Base-by-base conservation (phyloP, 1,140 invertebrate genomes). In the Diorhabda carinulata region DNA sequence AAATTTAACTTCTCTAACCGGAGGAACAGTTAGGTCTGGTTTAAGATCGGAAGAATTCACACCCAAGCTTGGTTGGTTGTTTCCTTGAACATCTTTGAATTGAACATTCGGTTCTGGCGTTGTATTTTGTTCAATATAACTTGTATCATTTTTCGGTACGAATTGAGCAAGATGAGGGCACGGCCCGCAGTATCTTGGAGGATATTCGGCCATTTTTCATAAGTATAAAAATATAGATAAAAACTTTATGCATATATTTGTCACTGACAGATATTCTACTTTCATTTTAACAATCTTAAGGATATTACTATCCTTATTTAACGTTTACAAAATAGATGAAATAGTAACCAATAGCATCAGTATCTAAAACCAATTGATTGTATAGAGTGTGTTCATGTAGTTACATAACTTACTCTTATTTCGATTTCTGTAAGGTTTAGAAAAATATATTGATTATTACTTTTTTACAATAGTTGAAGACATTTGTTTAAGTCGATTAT, bases 41-140 rank as follows among this genome's bases (percentile, higher is more conserved):
- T 52, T 62, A n/a, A 71, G 25, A 59, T 61, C 43, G 9, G 74
- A 57, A 1, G 44, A 63, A 10, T 73, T 64, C 9, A 76, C 72
- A 5, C 72, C 74, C 47, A 76, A 52, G 56, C 72, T 41, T 4
- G 68, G 43, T 10, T 76, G 70, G 7, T 70, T 7, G 3, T 70
- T 42, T 41, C 64, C 69, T 3, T 44, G 8, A 3, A 58, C n/a
- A 7, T 74, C 66, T 67, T 67, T 44, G 43, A 67, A 67, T 47
- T 72, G 40, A 3, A 76, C 9, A 67, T 76, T 68, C 8, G 77
- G 74, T 56, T 73, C 67, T 7, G 77, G 76, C 10, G 74, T 68
- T 3, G 76, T 75, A 61, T 76, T 77, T 64, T 62, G 64, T 58
- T 72, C 61, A 3, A 77, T 60, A 67, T 74, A 75, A 56, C 73